phyloP scores from a whole-genome alignment of 1,140 invertebrate genomes.

The Cyrtorhinus lividipennis region DNA sequence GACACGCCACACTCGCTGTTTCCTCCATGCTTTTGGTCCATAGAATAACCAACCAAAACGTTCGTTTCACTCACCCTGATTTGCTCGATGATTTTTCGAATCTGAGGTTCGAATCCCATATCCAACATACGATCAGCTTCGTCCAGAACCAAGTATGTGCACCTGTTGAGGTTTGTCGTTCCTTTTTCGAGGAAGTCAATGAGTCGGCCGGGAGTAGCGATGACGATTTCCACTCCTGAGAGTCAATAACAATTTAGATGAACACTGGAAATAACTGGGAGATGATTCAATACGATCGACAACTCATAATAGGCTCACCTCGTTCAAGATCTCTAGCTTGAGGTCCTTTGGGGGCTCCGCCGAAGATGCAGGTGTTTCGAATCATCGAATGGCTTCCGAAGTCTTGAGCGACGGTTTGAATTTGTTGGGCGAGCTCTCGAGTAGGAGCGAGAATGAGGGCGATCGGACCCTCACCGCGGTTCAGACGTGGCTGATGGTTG shows the following conservation, averaged over 20 bases:
- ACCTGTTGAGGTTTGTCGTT: slow-evolving; percentile 67
- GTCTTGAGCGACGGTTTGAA: slow-evolving; percentile 71
- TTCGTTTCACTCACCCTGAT: slow-evolving; percentile 58
- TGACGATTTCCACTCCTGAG: slow-evolving; percentile 63
- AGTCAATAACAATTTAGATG: too few species aligned
- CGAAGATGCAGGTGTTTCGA: slow-evolving; percentile 75
- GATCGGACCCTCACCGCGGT: slow-evolving; percentile 55
- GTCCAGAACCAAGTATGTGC: slow-evolving; percentile 92
- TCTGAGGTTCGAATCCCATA: slow-evolving; percentile 99
- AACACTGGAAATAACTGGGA: too few species aligned
- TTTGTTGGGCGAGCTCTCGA: slow-evolving; percentile 73
- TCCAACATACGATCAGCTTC: slow-evolving; percentile 81
- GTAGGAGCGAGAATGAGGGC: slow-evolving; percentile 64
- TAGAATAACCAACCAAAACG: too few species aligned
- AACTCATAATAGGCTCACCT: too few species aligned
- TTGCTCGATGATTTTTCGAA: slow-evolving; percentile 93
- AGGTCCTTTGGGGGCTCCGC: slow-evolving; percentile 61
- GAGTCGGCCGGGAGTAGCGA: slow-evolving; percentile 78
- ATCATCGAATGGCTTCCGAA: slow-evolving; percentile 62
- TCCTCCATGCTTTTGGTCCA: too few species aligned
- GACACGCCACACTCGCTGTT: too few species aligned
- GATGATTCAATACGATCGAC: too few species aligned
- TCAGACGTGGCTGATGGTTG: slow-evolving; percentile 49
- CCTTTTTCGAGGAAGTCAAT: slow-evolving; percentile 79
- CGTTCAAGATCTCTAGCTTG: slow-evolving; percentile 73